Evolutionary conservation across 2,113 vertebrate species (phyloP).

Genomic region (Syngnathus typhle): DNA sequence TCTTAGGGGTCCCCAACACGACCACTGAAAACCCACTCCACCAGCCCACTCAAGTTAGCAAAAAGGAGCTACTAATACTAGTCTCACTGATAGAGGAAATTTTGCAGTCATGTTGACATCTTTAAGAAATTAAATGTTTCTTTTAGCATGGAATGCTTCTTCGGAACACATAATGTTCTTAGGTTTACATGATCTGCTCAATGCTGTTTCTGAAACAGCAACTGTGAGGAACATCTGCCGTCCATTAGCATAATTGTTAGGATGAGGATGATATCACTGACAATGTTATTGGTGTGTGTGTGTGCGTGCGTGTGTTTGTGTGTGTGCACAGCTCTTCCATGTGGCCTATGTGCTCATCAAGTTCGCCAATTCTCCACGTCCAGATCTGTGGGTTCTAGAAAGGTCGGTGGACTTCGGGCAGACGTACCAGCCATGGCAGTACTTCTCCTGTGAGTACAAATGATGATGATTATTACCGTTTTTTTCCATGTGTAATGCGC

Average conservation of each 20-base stretch:
- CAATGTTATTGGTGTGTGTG: neutral
- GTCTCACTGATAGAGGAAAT: neutral
- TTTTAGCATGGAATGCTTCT: neutral
- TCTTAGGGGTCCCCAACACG: neutral
- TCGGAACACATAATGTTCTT: neutral
- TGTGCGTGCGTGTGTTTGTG: slow-evolving; percentile 1
- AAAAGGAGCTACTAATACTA: neutral
- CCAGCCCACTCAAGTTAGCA: too few relatives aligned
- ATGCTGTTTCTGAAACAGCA: neutral
- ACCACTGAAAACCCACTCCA: neutral
- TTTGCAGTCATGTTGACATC: neutral
- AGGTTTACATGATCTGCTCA: neutral
- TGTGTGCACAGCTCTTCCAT: slow-evolving; percentile 81
- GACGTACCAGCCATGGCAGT: slow-evolving; percentile 93
- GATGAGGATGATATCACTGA: neutral
- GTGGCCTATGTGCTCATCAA: slow-evolving; percentile 96
- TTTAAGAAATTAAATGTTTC: neutral
- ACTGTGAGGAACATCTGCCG: neutral
- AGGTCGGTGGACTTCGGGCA: slow-evolving; percentile 83
- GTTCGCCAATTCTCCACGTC: slow-evolving; percentile 95
- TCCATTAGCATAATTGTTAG: neutral
- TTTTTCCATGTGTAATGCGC: too few relatives aligned
- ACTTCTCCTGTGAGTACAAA: slow-evolving; percentile 88
- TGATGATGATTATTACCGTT: neutral
- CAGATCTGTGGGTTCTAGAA: slow-evolving; percentile 96